Conservation (phyloP, 2,888 invertebrate species). For the Latrodectus elegans region DNA sequence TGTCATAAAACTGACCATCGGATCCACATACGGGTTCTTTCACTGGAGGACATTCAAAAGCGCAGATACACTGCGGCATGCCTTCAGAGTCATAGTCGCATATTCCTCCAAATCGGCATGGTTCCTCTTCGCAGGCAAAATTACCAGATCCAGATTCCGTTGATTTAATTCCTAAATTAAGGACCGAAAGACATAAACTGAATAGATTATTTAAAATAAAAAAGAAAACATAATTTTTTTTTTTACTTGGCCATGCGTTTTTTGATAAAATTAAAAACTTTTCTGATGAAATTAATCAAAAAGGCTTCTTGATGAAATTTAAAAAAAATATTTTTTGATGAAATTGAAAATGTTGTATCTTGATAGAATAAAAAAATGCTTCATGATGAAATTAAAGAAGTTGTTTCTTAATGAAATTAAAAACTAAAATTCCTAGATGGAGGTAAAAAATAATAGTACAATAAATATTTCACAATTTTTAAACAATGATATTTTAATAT, state of each 20-base stretch:
- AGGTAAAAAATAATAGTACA: no score
- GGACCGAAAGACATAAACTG: no score
- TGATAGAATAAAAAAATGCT: no score
- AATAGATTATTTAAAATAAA: no score
- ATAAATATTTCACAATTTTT: no score
- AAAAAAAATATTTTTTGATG: no score
- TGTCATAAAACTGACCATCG: constrained; percentile 86
- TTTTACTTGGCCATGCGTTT: background rate
- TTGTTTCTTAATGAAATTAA: no score
- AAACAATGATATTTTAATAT: no score
- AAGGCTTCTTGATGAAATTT: background rate
- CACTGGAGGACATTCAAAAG: constrained; percentile 59
- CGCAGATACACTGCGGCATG: constrained; percentile 86
- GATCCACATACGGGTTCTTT: constrained; percentile 86
- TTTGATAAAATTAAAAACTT: background rate
- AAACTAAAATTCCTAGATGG: no score
- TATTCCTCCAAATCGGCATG: constrained; percentile 79
- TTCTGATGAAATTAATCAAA: background rate
- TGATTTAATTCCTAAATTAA: constrained; percentile 25
- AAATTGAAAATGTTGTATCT: no score
- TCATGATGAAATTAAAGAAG: no score
- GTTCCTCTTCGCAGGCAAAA: constrained; percentile 59
- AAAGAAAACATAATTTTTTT: background rate
- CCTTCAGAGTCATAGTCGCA: constrained; percentile 82
- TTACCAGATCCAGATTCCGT: constrained; percentile 54